phyloP scores from a whole-genome alignment of 2,797 vertebrate genomes.

The Poecilia picta region DNA sequence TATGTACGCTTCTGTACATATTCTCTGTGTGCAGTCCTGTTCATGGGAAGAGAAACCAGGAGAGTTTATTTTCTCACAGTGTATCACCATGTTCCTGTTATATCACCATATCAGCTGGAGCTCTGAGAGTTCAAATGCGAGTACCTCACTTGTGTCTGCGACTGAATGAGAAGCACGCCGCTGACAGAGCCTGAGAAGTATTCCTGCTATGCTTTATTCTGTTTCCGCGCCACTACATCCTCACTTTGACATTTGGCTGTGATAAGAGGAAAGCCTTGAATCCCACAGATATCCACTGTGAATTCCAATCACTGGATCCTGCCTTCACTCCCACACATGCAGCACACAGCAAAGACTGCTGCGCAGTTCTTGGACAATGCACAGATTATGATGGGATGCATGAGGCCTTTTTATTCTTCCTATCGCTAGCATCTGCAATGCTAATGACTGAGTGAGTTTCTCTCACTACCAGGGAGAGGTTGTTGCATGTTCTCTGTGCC shows the following conservation, averaged over 20 bases:
- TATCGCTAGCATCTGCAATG: slow-evolving; percentile 85
- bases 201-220: slow-evolving; percentile 79
- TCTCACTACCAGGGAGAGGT: slow-evolving; percentile 47
- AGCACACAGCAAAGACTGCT: slow-evolving; percentile 57
- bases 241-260: slow-evolving; percentile 83
- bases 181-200: slow-evolving; percentile 76
- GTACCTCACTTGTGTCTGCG: slow-evolving; percentile 48
- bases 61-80: slow-evolving; percentile 11
- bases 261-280: slow-evolving; percentile 84
- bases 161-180: slow-evolving; percentile 68
- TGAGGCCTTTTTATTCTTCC: slow-evolving; percentile 81
- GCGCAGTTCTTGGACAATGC: slow-evolving; percentile 67
- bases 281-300: slow-evolving; percentile 78
- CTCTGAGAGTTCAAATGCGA: slow-evolving; percentile 34
- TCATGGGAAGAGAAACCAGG: slow-evolving; percentile 16
- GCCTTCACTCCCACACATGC: slow-evolving; percentile 77
- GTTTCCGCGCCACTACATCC: slow-evolving; percentile 77
- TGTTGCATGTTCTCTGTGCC: slow-evolving; percentile 61
- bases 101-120: slow-evolving; percentile 62
- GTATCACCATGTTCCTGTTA: slow-evolving; percentile 23
- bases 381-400: slow-evolving; percentile 74
- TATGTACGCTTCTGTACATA: background rate
- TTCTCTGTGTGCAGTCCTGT: slow-evolving; percentile 5
- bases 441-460: slow-evolving; percentile 77
- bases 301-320: slow-evolving; percentile 78